These are phyloP conservation scores for Syngnathus rostellatus DNA, from an alignment of 2,797 vertebrate species.

Conservation along the genomic window DNA sequence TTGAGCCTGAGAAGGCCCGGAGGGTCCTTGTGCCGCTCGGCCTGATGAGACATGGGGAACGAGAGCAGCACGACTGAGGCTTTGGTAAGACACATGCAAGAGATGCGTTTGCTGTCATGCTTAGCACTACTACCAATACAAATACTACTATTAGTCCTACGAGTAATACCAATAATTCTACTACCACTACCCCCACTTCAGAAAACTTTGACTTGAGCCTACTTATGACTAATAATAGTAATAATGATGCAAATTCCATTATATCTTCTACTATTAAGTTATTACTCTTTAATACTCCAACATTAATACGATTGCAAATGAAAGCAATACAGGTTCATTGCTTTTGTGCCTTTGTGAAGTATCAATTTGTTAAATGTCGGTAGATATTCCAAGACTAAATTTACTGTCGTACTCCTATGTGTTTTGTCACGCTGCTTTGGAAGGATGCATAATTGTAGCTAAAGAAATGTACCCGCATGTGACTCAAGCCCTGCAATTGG, in stretches of 20 bases:
- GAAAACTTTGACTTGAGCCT: not conserved
- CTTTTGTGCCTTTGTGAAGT: not conserved
- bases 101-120: slow-evolving; percentile 14
- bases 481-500: slow-evolving; percentile 25
- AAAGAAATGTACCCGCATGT: slow-evolving; percentile 21
- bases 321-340: not conserved
- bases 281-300: no score
- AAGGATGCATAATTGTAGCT: not conserved
- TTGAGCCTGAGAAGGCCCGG: slow-evolving; percentile 13
- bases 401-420: not conserved
- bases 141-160: not conserved
- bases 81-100: slow-evolving; percentile 59
- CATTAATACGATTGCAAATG: not conserved
- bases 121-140: not conserved
- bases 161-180: not conserved
- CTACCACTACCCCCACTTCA: not conserved
- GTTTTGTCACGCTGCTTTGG: not conserved
- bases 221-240: not conserved
- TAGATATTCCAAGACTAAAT: not conserved
- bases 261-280: not conserved
- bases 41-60: slow-evolving; percentile 69
- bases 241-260: not conserved
- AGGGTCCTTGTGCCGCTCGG: slow-evolving; percentile 31
- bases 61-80: slow-evolving; percentile 65
- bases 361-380: not conserved